Base-by-base conservation (phyloP, 2,888 invertebrate species). In the Heteropelma amictum region DNA sequence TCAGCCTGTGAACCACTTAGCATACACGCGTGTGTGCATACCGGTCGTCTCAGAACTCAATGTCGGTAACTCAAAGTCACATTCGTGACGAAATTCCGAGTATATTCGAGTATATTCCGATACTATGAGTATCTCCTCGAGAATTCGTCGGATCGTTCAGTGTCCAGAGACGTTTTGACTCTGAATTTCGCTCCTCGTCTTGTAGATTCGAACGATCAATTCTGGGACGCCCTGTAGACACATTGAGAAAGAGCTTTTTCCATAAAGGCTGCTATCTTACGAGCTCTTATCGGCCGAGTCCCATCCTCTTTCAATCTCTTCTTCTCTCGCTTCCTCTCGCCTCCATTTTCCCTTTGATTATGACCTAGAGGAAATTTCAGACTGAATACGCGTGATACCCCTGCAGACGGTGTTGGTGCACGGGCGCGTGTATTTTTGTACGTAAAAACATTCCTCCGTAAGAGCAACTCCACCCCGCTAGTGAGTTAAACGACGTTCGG, bases 261-360 rank as follows among this genome's bases (percentile, higher is more conserved):
- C 21, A 65, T 65, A 40, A 42, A 65, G 40, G 19, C 12, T 35
- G 30, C 40, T 53, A 65, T 65, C 53, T 65, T 53, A 21, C 14
- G 30, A n/a, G 53, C 53, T 53, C 38, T 65, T 64, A 65, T 65
- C 64, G 19, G 30, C 21, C n/a, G n/a, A n/a, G n/a, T n/a, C n/a
- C n/a, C n/a, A n/a, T n/a, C n/a, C n/a, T n/a, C n/a, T 42, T 21
- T 26, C 35, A 38, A 26, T 49, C 23, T 49, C 6, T 17, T 1
- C n/a, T 8, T 33, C 12, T 40, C 38, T 19, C 28, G 35, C 23
- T 23, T 12, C 14, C 35, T 14, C 21, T 49, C 61, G n/a, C 10
- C 19, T 26, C 7, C 12, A 10, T 12, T 7, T 23, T n/a, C 14
- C 21, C 14, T 49, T 7, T 12, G 19, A n/a, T 4, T 42, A 14